Base-by-base conservation (phyloP, 1,140 invertebrate genomes). In the Scaptomyza hsui region DNA sequence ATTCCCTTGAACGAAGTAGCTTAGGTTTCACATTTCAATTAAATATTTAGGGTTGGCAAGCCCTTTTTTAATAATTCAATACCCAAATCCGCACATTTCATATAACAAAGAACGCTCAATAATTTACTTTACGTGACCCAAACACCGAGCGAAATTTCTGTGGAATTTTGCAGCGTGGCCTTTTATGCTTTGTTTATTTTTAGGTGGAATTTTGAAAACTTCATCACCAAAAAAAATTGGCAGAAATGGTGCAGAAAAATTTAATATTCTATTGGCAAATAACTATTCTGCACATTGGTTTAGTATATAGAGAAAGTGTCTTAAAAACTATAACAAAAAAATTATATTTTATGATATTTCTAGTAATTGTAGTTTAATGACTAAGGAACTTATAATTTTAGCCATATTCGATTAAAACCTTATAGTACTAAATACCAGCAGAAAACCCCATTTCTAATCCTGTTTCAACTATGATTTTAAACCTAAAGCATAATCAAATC, bases 21-120 rank as follows among this genome's bases (percentile, higher is more conserved):
- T 9, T 16, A 18, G 53, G 37, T 44, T 56, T 44, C 37, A 44
- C 52, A 64, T 59, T 56, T 47, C 81, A 77, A 74, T 86, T 86
- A 75, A 86, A 85, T 85, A 81, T 85, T 86, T 80, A 41, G 16
- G 73, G 48, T 45, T 51, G 39, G 47, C 51, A 63, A 57, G 53
- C 63, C 71, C 67, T 57, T 77, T 72, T 71, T 53, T 68, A 85
- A 81, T 85, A 81, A 81, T 85, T 85, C 70, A 85, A 65, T 48
- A 63, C 39, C 12, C 12, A 61, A 75, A 72, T 75, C 69, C 61
- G 32, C 56, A 75, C 71, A 65, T 67, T 86, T 77, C 72, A 64
- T 74, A 72, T 63, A 83, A 56, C 81, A 65, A 71, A 68, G 70
- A 45, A 62, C 45, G 29, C 62, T 75, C 62, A 70, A 80, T 86